Evolutionary conservation across 2,797 vertebrate genomes (phyloP).

Genomic region (Chelonia mydas): DNA sequence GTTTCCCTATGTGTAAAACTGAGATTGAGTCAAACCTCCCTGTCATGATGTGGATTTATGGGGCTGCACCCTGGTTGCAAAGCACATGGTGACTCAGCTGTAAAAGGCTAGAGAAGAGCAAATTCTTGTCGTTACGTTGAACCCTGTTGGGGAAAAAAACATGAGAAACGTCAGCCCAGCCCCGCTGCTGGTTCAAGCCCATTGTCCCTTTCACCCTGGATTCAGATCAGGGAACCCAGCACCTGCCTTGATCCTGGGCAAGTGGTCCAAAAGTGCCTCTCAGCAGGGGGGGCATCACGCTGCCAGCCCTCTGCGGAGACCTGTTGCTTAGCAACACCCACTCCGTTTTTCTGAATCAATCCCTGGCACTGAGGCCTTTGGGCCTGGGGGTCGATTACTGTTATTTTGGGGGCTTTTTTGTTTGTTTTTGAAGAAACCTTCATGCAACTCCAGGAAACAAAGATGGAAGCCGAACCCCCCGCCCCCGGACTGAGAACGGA

Average conservation of each 20-base stretch:
- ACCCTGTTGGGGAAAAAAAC: background rate
- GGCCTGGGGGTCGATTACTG: background rate
- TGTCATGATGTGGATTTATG: background rate
- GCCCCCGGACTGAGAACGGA: too few species aligned
- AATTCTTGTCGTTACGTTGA: background rate
- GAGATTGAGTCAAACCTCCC: background rate
- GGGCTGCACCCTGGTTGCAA: background rate
- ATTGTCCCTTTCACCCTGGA: background rate
- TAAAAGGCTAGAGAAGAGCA: background rate
- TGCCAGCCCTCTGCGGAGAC: constrained; percentile 68
- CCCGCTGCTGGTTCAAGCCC: background rate
- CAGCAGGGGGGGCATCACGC: background rate
- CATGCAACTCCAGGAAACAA: background rate
- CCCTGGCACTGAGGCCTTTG: constrained; percentile 44
- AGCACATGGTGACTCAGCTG: background rate
- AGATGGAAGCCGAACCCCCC: background rate
- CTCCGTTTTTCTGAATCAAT: constrained; percentile 74
- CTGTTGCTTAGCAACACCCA: constrained; percentile 79
- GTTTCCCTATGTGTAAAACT: background rate
- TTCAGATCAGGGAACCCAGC: background rate
- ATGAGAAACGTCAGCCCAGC: background rate
- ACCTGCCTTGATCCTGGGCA: background rate
- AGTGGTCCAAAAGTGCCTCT: constrained; percentile 5
- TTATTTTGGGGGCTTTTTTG: background rate
- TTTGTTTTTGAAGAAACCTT: background rate